Evolutionary conservation across 2,888 invertebrate species (phyloP).

Genomic region (Idaea biselata): DNA sequence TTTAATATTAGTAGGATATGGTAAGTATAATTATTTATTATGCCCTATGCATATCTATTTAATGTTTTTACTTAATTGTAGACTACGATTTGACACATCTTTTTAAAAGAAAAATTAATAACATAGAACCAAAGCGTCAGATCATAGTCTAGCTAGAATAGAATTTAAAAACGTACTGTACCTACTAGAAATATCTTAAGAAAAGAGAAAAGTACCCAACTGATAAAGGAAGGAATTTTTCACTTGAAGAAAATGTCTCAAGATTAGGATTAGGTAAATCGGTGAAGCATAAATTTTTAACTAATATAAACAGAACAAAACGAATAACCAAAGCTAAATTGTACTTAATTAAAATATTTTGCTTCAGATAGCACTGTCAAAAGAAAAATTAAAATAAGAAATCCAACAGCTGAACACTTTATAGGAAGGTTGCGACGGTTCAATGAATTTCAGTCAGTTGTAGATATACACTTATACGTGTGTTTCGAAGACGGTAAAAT

Average conservation of each 20-base stretch:
- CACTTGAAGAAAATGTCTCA: slow-evolving; percentile 4
- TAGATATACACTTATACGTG: too few relatives aligned
- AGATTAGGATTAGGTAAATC: slow-evolving; percentile 14
- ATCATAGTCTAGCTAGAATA: too few relatives aligned
- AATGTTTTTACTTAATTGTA: too few relatives aligned
- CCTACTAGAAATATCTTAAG: not conserved
- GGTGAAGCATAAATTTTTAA: slow-evolving; percentile 17
- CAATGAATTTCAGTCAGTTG: not conserved
- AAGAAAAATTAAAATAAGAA: slow-evolving; percentile 4
- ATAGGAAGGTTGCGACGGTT: not conserved
- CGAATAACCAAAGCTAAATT: slow-evolving; percentile 14
- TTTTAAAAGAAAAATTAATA: too few relatives aligned
- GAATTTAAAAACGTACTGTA: not conserved
- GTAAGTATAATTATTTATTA: too few relatives aligned
- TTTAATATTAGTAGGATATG: too few relatives aligned
- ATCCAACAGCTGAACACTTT: not conserved
- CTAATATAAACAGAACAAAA: slow-evolving; percentile 11
- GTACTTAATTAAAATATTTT: slow-evolving; percentile 26
- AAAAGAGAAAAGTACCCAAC: not conserved
- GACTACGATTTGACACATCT: too few relatives aligned
- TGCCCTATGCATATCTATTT: too few relatives aligned
- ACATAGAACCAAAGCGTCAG: too few relatives aligned
- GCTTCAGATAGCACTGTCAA: slow-evolving; percentile 17
- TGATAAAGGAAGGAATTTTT: slow-evolving; percentile 8
- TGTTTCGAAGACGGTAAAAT: too few relatives aligned